Evolutionary conservation across 2,888 invertebrate species (phyloP), one percentile per base, ranked within the genome.

Genomic region (Melieria picta): DNA sequence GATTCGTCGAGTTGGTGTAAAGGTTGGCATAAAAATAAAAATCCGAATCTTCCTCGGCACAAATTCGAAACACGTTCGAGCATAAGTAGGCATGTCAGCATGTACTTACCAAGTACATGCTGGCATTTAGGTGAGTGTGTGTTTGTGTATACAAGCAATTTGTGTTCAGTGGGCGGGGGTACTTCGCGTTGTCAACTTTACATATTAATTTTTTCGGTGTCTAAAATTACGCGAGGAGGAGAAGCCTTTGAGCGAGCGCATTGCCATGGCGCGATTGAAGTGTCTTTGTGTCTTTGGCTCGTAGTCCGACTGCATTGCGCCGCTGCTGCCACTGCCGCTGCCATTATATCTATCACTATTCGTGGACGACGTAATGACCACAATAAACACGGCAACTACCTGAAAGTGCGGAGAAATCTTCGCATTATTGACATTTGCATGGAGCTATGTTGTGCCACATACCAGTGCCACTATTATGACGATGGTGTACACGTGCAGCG

Each of bases 201-300:
- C 60, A 7, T 60, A 30, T 62, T 66, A 71, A 50, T 66, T 60
- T 79, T 78, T 79, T 78, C 79, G 79, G 75, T 80, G 79, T 66
- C 71, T 72, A 65, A 74, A 77, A 47, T 79, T 75, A 48, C 82
- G 79, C 62, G 71, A 69, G 56, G 82, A 74, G 60, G 82, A 79
- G 58, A 89, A 88, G 60, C 91, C 91, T 61, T 91, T 89, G 58
- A 96, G 88, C 65, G 94, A 93, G 11, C 94, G 90, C 94, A 95
- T 95, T 13, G 95, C 94, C 93, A 95, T 93, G 11, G 95, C 94
- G 79, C 95, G 90, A 88, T 95, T 95, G 87, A 95, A 95, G 84
- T 95, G 94, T 48, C 95, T 91, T 79, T 94, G 94, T 6, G 92
- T 90, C 84, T 92, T 93, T 79, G 90, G 89, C 76, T 91, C 91